Conservation (phyloP, 2,888 invertebrate species). For the Oeneis ivallda region DNA sequence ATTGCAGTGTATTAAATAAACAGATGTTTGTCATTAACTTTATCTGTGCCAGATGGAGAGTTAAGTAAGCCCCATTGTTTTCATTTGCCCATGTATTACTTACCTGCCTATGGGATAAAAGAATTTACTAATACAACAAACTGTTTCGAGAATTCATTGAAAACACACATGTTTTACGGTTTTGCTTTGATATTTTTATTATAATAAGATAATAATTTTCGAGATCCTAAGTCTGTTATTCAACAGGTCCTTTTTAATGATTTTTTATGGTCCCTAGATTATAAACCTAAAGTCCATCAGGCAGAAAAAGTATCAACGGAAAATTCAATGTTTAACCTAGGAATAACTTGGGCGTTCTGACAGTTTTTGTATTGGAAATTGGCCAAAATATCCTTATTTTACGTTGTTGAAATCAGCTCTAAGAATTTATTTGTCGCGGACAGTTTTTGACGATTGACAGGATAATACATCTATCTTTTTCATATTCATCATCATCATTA, state of each 20-base stretch:
- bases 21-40: constrained; percentile 34
- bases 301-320: no score
- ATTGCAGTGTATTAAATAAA: constrained; percentile 13
- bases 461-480: no score
- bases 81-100: constrained; percentile 25
- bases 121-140: constrained; percentile 17
- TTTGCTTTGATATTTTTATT: constrained; percentile 8
- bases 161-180: constrained; percentile 37
- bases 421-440: no score
- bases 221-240: background rate
- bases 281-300: no score
- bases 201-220: background rate
- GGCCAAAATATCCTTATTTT: no score
- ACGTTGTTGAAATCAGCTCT: no score
- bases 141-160: constrained; percentile 25
- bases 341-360: no score
- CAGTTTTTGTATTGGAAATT: no score
- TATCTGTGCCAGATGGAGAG: constrained; percentile 29
- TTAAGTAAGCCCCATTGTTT: constrained; percentile 31
- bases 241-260: background rate
- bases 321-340: no score
- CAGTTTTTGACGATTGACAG: no score
- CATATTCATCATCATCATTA: no score
- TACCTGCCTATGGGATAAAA: constrained; percentile 33
- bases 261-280: no score